Evolutionary conservation across 2,113 vertebrate genomes (phyloP).

Genomic region (Xenopus borealis): DNA sequence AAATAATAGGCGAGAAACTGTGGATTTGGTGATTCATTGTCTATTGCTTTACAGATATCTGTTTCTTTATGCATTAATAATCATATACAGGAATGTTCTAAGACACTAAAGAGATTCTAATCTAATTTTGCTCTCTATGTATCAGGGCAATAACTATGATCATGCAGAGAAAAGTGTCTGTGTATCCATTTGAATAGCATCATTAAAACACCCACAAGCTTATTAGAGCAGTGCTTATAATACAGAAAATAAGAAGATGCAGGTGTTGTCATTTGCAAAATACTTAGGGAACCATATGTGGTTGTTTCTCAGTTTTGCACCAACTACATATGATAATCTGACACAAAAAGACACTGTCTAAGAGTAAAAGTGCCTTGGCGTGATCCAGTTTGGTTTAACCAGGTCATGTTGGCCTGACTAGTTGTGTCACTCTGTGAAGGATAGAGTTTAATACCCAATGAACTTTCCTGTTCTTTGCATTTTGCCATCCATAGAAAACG

Average conservation of each 20-base stretch:
- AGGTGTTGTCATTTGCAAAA: constrained; percentile 19
- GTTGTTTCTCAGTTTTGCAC: not conserved
- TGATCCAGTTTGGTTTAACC: no score
- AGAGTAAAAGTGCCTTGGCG: no score
- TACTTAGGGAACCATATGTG: not conserved
- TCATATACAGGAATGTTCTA: constrained; percentile 12
- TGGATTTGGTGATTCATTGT: not conserved
- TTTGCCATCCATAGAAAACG: no score
- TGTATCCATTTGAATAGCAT: constrained; percentile 21
- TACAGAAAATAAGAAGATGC: not conserved
- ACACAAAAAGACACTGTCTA: no score
- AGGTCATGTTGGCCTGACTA: no score
- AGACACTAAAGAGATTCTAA: constrained; percentile 35
- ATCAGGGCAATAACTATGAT: constrained; percentile 26
- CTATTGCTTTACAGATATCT: constrained; percentile 9
- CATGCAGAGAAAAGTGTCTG: constrained; percentile 23
- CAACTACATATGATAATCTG: no score
- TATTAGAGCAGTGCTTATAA: constrained; percentile 4
- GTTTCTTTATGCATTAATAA: constrained; percentile 37
- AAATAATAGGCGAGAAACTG: no score
- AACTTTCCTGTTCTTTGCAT: no score
- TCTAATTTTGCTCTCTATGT: constrained; percentile 34
- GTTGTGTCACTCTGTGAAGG: no score
- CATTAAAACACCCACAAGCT: constrained; percentile 21
- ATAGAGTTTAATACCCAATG: no score